Percentiles rank a stretch among this genome's conserved stretches.
Conservation (phyloP, 2,797 vertebrate species). For the Chloroceryle inda region DNA sequence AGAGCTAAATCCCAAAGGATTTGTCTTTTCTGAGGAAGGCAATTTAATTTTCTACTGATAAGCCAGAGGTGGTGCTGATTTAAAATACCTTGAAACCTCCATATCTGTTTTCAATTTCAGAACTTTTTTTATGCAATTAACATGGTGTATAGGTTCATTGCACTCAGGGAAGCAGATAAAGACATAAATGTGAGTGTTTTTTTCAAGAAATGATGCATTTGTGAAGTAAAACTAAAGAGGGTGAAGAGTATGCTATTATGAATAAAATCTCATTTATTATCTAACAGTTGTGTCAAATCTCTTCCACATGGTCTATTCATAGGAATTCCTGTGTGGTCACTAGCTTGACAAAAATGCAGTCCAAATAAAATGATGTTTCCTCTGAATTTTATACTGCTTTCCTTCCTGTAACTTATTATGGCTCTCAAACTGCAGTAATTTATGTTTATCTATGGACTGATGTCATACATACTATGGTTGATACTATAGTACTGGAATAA, state of each 20-base stretch:
- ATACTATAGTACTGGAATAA: neutral
- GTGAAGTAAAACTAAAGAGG: neutral
- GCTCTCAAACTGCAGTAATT: neutral
- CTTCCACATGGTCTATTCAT: neutral
- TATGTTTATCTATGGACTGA: neutral
- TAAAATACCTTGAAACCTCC: neutral
- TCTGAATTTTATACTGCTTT: neutral
- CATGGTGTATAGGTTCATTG: neutral
- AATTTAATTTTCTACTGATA: conserved; percentile 32
- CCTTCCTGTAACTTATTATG: neutral
- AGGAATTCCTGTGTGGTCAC: neutral
- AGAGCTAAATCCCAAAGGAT: neutral
- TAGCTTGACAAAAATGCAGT: neutral
- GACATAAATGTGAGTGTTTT: neutral
- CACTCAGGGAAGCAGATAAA: neutral
- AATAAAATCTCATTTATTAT: neutral
- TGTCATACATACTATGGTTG: neutral
- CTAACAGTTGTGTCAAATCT: neutral
- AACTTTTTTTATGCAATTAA: neutral
- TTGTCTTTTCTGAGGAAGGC: neutral
- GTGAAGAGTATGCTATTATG: neutral
- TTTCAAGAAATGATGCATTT: neutral
- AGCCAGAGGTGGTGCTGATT: neutral
- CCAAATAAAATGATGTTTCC: neutral
- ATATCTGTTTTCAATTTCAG: neutral